These are phyloP conservation scores for Ceriagrion tenellum DNA, from an alignment of 2,888 invertebrate genomes.

Conservation along the genomic window DNA sequence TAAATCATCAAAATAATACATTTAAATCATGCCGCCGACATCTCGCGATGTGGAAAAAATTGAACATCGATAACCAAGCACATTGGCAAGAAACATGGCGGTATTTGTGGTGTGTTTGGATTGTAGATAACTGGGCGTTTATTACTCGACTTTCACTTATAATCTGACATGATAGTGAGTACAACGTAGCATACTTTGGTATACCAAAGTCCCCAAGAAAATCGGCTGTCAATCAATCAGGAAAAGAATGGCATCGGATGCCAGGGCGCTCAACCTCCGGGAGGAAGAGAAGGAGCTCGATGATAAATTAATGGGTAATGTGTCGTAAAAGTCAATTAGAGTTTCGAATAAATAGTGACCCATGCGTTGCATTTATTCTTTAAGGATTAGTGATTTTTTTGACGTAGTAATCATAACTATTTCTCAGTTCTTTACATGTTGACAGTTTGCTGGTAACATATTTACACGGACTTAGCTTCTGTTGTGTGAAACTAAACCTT, in stretches of 20 bases:
- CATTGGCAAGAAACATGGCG: conserved; percentile 12
- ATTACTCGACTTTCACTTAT: not conserved
- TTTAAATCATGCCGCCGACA: too few species aligned
- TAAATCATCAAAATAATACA: too few species aligned
- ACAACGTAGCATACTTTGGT: not conserved
- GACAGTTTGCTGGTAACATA: too few species aligned
- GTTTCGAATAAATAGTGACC: too few species aligned
- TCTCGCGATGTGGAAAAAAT: too few species aligned
- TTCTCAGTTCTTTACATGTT: too few species aligned
- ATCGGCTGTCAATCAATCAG: not conserved
- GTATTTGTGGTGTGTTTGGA: not conserved
- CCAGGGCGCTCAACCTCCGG: not conserved
- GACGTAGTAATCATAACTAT: too few species aligned
- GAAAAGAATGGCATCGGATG: not conserved
- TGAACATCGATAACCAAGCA: not conserved
- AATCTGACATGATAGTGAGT: not conserved
- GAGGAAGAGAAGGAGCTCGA: conserved; percentile 48
- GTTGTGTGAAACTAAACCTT: too few species aligned
- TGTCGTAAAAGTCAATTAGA: too few species aligned
- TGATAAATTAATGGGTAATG: conserved; percentile 46
- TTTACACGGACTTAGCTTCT: too few species aligned
- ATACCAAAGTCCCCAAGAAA: not conserved
- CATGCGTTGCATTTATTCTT: too few species aligned
- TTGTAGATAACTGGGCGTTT: not conserved
- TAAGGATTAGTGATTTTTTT: too few species aligned